These are phyloP conservation scores for Ochropleura plecta DNA, from an alignment of 2,888 invertebrate species.

Conservation along the genomic window DNA sequence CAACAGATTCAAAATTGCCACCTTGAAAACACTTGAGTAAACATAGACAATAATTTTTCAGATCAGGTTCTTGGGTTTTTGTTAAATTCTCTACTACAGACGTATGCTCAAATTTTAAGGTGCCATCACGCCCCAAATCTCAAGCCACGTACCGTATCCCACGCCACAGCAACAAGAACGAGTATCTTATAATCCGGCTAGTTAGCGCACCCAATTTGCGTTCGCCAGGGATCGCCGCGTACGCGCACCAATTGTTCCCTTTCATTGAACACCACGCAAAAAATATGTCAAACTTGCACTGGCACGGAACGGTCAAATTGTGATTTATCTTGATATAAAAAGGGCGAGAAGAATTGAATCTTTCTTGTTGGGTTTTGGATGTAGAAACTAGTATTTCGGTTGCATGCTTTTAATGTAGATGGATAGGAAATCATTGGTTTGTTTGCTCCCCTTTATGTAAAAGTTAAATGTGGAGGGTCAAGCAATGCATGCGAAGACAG, in stretches of 20 bases:
- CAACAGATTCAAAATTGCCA: not conserved
- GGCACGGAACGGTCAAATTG: conserved; percentile 56
- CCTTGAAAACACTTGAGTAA: not conserved
- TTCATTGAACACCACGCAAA: conserved; percentile 55
- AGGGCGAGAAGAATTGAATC: conserved; percentile 81
- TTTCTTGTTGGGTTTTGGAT: conserved; percentile 30
- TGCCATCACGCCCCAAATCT: conserved; percentile 32
- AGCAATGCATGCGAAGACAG: not conserved
- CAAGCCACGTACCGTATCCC: conserved; percentile 60
- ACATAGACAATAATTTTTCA: no score
- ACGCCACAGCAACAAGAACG: conserved; percentile 54
- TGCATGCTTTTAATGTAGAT: conserved; percentile 28
- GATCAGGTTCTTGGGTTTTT: no score
- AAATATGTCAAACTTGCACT: conserved; percentile 66
- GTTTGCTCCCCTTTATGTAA: not conserved
- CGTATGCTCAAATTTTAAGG: not conserved
- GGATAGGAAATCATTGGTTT: conserved; percentile 11
- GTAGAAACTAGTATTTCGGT: conserved; percentile 27
- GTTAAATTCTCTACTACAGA: not conserved
- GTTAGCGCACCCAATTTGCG: conserved; percentile 75
- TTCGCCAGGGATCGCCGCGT: conserved; percentile 79
- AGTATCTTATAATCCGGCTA: conserved; percentile 72
- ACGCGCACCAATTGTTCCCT: conserved; percentile 62
- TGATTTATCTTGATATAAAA: conserved; percentile 73
- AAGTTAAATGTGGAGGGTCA: not conserved